A percentile compares a stretch with the other conserved stretches of the same genome.
Conservation (phyloP, 2,797 vertebrate genomes). For the Acanthurus leucopareius region DNA sequence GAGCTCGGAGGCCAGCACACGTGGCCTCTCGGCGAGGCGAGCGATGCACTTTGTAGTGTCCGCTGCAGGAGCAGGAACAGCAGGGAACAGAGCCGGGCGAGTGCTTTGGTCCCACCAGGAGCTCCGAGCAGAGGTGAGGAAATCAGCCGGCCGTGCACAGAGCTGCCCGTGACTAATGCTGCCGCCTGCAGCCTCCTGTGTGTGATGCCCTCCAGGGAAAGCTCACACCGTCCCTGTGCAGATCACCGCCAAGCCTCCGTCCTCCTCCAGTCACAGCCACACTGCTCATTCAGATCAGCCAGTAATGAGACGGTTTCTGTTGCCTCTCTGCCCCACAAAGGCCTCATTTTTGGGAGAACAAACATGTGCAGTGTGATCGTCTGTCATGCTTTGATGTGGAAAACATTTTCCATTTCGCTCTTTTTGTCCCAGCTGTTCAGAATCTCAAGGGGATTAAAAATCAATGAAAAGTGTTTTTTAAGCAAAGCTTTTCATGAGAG, state of each 20-base stretch:
- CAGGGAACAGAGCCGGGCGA: constrained; percentile 2
- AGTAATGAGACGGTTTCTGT: constrained; percentile 23
- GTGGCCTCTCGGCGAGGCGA: too few relatives aligned
- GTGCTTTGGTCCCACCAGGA: constrained; percentile 31
- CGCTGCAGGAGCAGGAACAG: neutral
- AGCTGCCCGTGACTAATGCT: constrained; percentile 49
- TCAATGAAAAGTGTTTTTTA: constrained; percentile 10
- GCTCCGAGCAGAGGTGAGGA: constrained; percentile 51
- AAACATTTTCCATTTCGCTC: constrained; percentile 26
- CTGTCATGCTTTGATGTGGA: constrained; percentile 35
- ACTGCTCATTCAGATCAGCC: constrained; percentile 26
- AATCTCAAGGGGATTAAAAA: constrained; percentile 40
- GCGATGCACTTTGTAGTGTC: neutral
- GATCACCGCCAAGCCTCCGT: constrained; percentile 33
- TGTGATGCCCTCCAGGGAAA: constrained; percentile 27
- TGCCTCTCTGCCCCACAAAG: neutral
- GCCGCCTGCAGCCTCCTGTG: constrained; percentile 36
- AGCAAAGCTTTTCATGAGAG: constrained; percentile 31
- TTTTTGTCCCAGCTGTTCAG: constrained; percentile 20
- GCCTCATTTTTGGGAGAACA: constrained; percentile 15
- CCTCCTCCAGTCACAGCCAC: constrained; percentile 7
- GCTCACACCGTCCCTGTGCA: constrained; percentile 43
- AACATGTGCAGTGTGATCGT: constrained; percentile 17
- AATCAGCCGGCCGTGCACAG: constrained; percentile 42
- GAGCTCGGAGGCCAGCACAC: too few relatives aligned